Percentiles rank a stretch among this genome's conserved stretches.
phyloP scores from a whole-genome alignment of 2,113 vertebrate species.

The Zingel zingel region DNA sequence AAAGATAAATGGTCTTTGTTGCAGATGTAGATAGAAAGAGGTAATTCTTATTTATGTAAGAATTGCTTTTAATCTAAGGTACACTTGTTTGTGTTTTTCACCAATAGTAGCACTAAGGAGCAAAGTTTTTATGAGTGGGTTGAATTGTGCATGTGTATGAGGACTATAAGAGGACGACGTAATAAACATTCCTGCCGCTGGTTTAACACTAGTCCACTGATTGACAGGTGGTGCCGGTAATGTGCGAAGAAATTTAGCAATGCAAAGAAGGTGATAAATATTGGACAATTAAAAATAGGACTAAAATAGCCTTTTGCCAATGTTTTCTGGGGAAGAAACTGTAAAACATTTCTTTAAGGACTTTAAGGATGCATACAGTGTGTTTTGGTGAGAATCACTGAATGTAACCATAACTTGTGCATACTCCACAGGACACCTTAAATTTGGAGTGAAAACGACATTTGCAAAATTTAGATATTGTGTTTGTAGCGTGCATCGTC shows the following conservation, averaged over 20 bases:
- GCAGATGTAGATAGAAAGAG: not conserved
- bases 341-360: not conserved
- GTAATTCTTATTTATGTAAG: not conserved
- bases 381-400: not conserved
- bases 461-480: not conserved
- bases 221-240: not conserved
- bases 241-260: no score
- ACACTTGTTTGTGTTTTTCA: not conserved
- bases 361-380: no score
- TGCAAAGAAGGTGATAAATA: not conserved
- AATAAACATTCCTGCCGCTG: not conserved
- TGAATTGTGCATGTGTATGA: not conserved
- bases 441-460: not conserved
- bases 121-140: not conserved
- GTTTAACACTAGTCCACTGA: not conserved
- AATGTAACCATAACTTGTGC: not conserved
- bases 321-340: not conserved
- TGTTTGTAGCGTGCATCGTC: not conserved
- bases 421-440: not conserved
- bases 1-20: constrained; percentile 9
- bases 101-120: not conserved
- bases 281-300: not conserved
- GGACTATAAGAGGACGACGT: not conserved
- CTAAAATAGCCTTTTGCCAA: not conserved
- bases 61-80: not conserved